These are phyloP conservation scores for Rhopalosiphum maidis DNA, from an alignment of 1,140 invertebrate species.

Conservation along the genomic window DNA sequence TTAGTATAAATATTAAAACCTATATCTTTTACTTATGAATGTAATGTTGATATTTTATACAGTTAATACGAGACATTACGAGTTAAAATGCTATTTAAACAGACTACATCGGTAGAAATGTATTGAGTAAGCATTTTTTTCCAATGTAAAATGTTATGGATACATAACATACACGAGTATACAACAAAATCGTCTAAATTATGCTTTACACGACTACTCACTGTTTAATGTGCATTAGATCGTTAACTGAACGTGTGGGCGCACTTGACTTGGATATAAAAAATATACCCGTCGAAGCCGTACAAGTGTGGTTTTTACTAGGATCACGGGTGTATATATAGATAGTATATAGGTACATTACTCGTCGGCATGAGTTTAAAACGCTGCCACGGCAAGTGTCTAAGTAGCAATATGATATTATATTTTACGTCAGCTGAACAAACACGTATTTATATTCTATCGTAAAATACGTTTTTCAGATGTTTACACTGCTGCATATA, in stretches of 20 bases:
- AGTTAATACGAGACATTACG: no score
- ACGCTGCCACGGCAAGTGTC: neutral
- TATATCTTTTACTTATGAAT: neutral
- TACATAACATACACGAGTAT: neutral
- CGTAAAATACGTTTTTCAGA: neutral
- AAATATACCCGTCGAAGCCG: neutral
- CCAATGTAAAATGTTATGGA: neutral
- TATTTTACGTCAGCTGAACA: neutral
- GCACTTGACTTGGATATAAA: neutral
- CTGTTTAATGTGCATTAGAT: neutral
- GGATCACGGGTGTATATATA: neutral
- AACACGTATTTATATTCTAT: slow-evolving; percentile 1
- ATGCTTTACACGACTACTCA: neutral
- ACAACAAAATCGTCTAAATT: neutral
- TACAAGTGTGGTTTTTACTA: neutral
- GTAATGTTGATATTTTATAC: no score
- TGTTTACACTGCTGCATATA: neutral
- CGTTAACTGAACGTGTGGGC: neutral
- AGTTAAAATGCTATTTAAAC: no score
- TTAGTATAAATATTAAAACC: neutral
- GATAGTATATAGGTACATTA: neutral
- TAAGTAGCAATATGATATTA: neutral
- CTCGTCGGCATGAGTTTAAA: neutral
- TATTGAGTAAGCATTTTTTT: neutral
- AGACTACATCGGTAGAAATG: no score